Conservation (phyloP, 2,888 invertebrate genomes). For the Nomada fucata region DNA sequence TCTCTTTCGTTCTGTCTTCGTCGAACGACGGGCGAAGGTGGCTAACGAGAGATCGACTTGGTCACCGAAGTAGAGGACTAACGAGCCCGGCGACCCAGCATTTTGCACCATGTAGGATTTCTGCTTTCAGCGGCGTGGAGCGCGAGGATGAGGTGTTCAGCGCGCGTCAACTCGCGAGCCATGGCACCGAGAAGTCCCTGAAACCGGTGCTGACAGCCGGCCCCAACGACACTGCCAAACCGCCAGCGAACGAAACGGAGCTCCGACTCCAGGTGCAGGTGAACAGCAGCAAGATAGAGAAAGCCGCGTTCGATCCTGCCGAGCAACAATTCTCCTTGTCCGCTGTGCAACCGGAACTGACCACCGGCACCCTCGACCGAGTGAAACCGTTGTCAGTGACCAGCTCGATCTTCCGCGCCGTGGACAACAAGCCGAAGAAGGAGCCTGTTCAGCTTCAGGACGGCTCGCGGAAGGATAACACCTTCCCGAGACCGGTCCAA, state of each 20-base stretch:
- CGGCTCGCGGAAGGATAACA: slow-evolving; percentile 66
- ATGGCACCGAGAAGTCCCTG: slow-evolving; percentile 66
- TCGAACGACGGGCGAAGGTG: too few relatives aligned
- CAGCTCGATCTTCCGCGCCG: slow-evolving; percentile 80
- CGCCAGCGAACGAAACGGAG: background rate
- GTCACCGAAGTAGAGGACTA: background rate
- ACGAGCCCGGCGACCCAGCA: background rate
- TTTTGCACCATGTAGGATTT: slow-evolving; percentile 57
- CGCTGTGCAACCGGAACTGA: background rate
- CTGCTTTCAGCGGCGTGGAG: slow-evolving; percentile 90
- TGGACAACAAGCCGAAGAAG: slow-evolving; percentile 43
- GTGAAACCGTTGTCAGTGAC: slow-evolving; percentile 80
- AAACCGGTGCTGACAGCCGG: slow-evolving; percentile 33
- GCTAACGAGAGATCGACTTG: too few relatives aligned
- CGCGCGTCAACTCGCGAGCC: slow-evolving; percentile 86
- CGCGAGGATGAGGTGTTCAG: slow-evolving; percentile 92
- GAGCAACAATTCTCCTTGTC: background rate
- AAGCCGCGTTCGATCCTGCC: background rate
- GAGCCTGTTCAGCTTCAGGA: slow-evolving; percentile 27
- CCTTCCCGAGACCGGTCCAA: slow-evolving; percentile 64
- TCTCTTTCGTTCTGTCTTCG: too few relatives aligned
- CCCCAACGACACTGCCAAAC: background rate
- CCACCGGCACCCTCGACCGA: slow-evolving; percentile 29
- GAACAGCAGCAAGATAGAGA: slow-evolving; percentile 11
- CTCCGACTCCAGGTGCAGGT: slow-evolving; percentile 27